Evolutionary conservation across 2,888 invertebrate species (phyloP).

Genomic region (Lasioglossum calceatum): DNA sequence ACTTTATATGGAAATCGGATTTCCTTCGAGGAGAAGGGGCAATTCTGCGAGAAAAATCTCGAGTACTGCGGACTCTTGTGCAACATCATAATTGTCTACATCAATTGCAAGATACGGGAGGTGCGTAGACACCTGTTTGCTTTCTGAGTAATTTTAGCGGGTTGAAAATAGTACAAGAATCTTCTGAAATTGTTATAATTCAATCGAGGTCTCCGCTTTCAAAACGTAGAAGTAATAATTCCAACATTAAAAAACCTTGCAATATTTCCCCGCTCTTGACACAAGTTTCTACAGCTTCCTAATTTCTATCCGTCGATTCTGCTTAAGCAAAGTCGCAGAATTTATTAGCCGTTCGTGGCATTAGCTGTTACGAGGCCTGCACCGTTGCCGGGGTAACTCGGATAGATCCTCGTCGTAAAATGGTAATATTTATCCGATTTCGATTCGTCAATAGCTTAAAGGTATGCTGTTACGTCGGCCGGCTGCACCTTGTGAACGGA

Average conservation of each 20-base stretch:
- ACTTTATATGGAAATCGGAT: background rate
- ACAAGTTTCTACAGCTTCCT: background rate
- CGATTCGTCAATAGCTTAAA: background rate
- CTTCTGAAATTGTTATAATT: background rate
- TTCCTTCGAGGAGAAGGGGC: background rate
- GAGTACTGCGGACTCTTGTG: background rate
- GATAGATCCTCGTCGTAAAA: background rate
- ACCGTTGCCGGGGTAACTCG: background rate
- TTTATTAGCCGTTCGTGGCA: background rate
- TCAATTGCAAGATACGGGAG: background rate
- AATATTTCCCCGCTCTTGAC: background rate
- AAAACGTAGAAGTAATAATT: background rate
- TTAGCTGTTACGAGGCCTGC: background rate
- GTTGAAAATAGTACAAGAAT: background rate
- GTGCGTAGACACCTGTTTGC: background rate
- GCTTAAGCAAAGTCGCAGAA: background rate
- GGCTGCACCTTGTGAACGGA: constrained; percentile 29
- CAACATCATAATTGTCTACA: background rate
- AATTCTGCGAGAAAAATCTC: background rate
- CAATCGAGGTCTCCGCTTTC: background rate
- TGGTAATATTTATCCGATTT: constrained; percentile 13
- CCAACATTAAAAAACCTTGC: background rate
- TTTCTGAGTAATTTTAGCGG: background rate
- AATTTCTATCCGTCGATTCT: background rate
- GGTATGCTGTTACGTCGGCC: background rate